Evolutionary conservation across 2,888 invertebrate species (phyloP).

Genomic region (Agrotis segetum): DNA sequence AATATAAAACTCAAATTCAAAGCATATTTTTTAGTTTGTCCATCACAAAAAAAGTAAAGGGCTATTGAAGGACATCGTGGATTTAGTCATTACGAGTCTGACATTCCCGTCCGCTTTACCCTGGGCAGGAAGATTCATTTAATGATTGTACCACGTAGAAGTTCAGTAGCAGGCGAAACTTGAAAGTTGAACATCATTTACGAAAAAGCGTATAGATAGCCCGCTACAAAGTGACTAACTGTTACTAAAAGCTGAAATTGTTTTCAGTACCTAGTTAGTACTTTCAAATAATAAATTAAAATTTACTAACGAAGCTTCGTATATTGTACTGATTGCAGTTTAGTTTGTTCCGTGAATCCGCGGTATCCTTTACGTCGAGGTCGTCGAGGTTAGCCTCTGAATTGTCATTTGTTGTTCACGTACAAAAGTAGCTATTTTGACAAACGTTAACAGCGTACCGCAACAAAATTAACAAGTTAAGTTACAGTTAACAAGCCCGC

Average conservation of each 20-base stretch:
- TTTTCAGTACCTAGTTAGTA: conserved; percentile 36
- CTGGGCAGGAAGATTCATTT: no score
- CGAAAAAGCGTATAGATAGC: conserved; percentile 2
- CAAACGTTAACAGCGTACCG: conserved; percentile 76
- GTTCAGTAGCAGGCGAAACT: no score
- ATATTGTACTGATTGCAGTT: conserved; percentile 54
- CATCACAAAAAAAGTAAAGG: no score
- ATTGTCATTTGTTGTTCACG: conserved; percentile 66
- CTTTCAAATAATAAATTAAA: conserved; percentile 54
- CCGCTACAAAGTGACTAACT: conserved; percentile 36
- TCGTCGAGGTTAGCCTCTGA: conserved; percentile 43
- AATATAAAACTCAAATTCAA: no score
- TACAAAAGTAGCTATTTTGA: conserved; percentile 78
- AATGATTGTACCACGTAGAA: no score
- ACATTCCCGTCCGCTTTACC: no score
- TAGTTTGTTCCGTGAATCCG: conserved; percentile 40
- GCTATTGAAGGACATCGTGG: no score
- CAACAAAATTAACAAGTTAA: conserved; percentile 88
- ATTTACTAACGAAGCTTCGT: conserved; percentile 55
- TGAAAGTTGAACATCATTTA: conserved; percentile 33
- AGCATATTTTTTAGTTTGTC: no score
- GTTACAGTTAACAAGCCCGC: conserved; percentile 86
- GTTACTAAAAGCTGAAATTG: conserved; percentile 32
- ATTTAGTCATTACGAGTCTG: no score
- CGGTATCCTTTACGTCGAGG: conserved; percentile 44